Evolutionary conservation across 1,140 invertebrate genomes (phyloP).

Genomic region (Macrocentrus cingulum): DNA sequence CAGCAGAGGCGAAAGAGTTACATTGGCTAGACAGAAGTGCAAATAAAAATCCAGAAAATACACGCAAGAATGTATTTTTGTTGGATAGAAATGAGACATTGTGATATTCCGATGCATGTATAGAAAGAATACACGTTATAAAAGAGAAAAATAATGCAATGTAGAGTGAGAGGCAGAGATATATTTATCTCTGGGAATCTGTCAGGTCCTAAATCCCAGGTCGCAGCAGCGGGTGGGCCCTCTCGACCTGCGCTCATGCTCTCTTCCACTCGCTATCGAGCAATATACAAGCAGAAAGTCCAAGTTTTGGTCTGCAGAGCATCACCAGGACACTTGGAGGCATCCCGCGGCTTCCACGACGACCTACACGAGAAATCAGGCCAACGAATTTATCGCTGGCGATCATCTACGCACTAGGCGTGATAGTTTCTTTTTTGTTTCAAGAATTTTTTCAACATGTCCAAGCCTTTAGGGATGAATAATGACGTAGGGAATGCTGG

Average conservation of each 20-base stretch:
- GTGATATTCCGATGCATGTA: constrained; percentile 8
- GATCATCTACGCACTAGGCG: background rate
- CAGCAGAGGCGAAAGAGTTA: too few relatives aligned
- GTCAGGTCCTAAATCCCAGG: constrained; percentile 36
- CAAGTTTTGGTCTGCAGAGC: background rate
- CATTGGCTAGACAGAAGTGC: too few relatives aligned
- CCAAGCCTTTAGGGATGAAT: background rate
- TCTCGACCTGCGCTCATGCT: too few relatives aligned
- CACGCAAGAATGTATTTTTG: too few relatives aligned
- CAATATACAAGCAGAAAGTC: constrained; percentile 24
- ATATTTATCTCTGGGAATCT: constrained; percentile 38
- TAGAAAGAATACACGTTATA: background rate
- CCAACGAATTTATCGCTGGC: constrained; percentile 28
- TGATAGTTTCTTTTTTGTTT: background rate
- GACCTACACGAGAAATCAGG: constrained; percentile 21
- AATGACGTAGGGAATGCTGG: constrained; percentile 5
- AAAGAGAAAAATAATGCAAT: constrained; percentile 36
- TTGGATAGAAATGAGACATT: background rate
- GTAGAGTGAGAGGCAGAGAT: constrained; percentile 22
- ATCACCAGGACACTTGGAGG: constrained; percentile 14
- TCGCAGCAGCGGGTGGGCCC: constrained; percentile 33
- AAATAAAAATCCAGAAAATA: too few relatives aligned
- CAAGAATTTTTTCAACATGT: background rate
- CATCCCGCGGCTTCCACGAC: constrained; percentile 5
- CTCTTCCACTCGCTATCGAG: constrained; percentile 12